Evolutionary conservation across 2,797 vertebrate genomes (phyloP).

Genomic region (Chaetodon trifasciatus): DNA sequence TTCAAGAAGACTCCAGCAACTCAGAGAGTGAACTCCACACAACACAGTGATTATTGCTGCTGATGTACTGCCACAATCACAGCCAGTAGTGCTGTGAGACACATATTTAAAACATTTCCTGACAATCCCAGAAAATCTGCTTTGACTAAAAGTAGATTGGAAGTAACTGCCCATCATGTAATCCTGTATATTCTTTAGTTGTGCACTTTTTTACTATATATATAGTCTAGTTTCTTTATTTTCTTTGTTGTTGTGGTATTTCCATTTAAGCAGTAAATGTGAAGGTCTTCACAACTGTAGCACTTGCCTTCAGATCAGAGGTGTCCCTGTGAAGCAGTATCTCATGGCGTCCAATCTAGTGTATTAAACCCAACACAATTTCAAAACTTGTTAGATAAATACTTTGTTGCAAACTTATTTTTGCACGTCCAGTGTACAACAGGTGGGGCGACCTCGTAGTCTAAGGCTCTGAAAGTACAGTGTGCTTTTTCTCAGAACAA

Average conservation of each 20-base stretch:
- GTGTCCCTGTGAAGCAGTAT: slow-evolving; percentile 63
- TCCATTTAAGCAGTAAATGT: slow-evolving; percentile 82
- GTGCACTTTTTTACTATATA: slow-evolving; percentile 20
- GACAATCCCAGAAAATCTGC: not conserved
- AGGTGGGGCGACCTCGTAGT: slow-evolving; percentile 63
- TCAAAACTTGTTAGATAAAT: slow-evolving; percentile 26
- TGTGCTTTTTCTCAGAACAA: slow-evolving; percentile 55
- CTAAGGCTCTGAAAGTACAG: slow-evolving; percentile 81
- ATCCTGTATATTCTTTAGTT: slow-evolving; percentile 12
- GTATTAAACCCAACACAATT: slow-evolving; percentile 22
- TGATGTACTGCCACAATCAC: not conserved
- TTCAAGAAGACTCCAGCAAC: slow-evolving; percentile 51
- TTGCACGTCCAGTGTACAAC: slow-evolving; percentile 57
- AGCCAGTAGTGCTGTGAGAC: not conserved
- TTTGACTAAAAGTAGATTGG: not conserved
- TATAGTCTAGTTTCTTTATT: not conserved
- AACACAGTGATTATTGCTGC: not conserved
- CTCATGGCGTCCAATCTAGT: slow-evolving; percentile 52
- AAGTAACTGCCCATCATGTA: not conserved
- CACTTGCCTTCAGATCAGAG: slow-evolving; percentile 75
- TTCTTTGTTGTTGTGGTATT: not conserved
- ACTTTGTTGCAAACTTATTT: slow-evolving; percentile 37
- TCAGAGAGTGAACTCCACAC: slow-evolving; percentile 22
- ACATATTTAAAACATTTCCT: not conserved
- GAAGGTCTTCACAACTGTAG: slow-evolving; percentile 59